phyloP scores from a whole-genome alignment of 2,888 invertebrate genomes.

The Limulus polyphemus region DNA sequence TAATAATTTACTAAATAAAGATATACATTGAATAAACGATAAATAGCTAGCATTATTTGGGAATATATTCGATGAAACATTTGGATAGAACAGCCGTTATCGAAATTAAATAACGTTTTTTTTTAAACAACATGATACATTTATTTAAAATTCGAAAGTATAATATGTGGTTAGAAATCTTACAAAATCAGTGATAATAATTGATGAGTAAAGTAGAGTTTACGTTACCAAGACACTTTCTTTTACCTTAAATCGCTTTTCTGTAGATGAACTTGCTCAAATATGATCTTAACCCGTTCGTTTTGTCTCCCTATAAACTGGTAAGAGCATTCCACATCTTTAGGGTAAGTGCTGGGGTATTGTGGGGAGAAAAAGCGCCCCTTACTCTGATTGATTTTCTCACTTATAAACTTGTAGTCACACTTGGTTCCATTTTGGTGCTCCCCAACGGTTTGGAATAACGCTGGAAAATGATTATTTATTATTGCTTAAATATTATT shows the following conservation, averaged over 20 bases:
- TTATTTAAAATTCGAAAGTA: too few relatives aligned
- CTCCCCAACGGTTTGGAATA: slow-evolving; percentile 67
- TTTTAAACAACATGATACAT: too few relatives aligned
- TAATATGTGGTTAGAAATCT: too few relatives aligned
- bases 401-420: slow-evolving; percentile 70
- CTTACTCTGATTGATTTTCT: slow-evolving; percentile 52
- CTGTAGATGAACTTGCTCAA: slow-evolving; percentile 63
- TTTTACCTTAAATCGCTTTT: slow-evolving; percentile 60
- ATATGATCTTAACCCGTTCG: slow-evolving; percentile 64
- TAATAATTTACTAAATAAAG: neutral
- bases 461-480: slow-evolving; percentile 44
- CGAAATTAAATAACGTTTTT: too few relatives aligned
- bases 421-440: slow-evolving; percentile 63
- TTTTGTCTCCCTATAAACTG: slow-evolving; percentile 58
- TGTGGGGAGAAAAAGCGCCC: slow-evolving; percentile 80
- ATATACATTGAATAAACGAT: too few relatives aligned
- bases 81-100: too few relatives aligned
- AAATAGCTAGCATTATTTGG: too few relatives aligned
- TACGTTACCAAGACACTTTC: too few relatives aligned
- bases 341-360: slow-evolving; percentile 90
- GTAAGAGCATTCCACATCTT: slow-evolving; percentile 75
- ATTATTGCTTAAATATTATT: neutral
- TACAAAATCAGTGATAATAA: too few relatives aligned
- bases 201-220: too few relatives aligned
- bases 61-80: too few relatives aligned